These are phyloP conservation scores for Rhipidura dahli DNA, from an alignment of 2,113 vertebrate species.

Conservation along the genomic window DNA sequence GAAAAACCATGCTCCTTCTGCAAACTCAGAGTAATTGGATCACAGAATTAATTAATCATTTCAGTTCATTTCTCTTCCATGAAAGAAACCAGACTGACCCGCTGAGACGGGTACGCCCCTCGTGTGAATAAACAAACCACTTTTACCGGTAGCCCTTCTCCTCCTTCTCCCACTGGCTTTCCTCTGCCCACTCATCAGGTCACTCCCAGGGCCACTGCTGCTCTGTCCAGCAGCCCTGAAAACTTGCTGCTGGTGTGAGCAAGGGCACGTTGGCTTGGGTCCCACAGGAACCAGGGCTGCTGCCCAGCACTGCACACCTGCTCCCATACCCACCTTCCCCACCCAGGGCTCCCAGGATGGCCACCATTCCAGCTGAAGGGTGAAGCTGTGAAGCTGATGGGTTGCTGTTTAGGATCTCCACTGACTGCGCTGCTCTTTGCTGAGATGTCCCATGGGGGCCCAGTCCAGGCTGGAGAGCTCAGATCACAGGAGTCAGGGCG, in stretches of 20 bases:
- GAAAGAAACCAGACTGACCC: conserved; percentile 23
- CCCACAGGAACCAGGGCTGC: background rate
- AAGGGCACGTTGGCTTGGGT: accelerated
- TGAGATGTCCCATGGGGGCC: background rate
- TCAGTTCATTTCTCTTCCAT: conserved; percentile 15
- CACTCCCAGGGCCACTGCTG: accelerated
- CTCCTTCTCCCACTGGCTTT: background rate
- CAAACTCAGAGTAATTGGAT: conserved; percentile 46
- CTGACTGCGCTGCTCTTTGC: background rate
- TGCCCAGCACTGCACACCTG: background rate
- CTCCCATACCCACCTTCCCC: background rate
- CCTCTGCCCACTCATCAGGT: background rate
- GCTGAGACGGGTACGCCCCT: background rate
- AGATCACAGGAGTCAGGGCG: background rate
- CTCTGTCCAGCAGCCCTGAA: accelerated
- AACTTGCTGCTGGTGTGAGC: background rate
- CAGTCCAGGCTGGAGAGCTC: background rate
- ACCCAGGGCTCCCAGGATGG: accelerated
- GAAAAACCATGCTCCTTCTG: conserved; percentile 16
- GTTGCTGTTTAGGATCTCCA: accelerated
- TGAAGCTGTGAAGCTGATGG: accelerated
- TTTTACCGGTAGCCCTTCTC: background rate
- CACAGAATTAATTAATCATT: conserved; percentile 48
- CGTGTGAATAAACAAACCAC: background rate
- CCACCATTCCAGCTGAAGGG: accelerated